Conservation (phyloP, 2,888 invertebrate genomes). For the Myathropa florea region DNA sequence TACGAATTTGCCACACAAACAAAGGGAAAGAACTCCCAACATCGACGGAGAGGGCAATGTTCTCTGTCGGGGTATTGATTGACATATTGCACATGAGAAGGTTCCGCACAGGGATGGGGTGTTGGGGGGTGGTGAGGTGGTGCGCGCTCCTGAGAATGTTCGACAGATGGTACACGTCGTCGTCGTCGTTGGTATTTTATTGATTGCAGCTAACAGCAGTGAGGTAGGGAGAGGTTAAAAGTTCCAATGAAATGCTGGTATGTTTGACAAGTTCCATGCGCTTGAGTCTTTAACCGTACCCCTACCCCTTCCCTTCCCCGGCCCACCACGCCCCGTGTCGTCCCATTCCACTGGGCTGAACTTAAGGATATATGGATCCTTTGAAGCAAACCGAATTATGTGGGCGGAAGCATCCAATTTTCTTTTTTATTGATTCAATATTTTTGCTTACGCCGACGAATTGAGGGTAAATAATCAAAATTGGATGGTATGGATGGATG, state of each 20-base stretch:
- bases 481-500: neutral
- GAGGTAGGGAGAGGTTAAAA: neutral
- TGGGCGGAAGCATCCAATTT: constrained; percentile 20
- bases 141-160: neutral
- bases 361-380: neutral
- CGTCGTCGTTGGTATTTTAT: neutral
- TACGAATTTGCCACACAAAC: constrained; percentile 16
- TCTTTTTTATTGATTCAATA: constrained; percentile 50
- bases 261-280: neutral
- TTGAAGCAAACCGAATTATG: constrained; percentile 20
- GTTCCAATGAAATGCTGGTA: neutral
- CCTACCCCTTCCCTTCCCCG: too few relatives aligned
- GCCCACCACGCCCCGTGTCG: too few relatives aligned
- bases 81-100: constrained; percentile 29
- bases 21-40: neutral
- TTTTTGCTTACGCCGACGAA: constrained; percentile 3
- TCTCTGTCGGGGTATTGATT: constrained; percentile 40
- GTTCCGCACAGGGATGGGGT: neutral
- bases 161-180: neutral
- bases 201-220: neutral
- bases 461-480: constrained; percentile 24
- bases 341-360: neutral
- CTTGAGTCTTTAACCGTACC: neutral
- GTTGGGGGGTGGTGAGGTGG: neutral
- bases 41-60: constrained; percentile 30